Evolutionary conservation across 2,888 invertebrate species (phyloP), one percentile per base, ranked within the genome.

Genomic region (Sycophila texana): DNA sequence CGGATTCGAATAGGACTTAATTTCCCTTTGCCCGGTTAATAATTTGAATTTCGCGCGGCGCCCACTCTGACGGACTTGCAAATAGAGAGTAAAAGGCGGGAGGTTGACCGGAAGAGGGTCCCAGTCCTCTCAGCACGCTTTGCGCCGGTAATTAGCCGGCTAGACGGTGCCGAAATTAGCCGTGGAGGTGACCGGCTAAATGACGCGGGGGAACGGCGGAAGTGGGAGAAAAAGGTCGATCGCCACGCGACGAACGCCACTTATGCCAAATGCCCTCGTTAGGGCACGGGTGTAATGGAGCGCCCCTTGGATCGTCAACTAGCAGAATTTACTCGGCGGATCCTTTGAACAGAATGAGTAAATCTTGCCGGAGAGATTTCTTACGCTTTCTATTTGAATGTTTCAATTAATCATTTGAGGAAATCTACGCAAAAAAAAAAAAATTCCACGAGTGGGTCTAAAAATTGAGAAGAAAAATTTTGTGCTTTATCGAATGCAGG

Each of bases 111-210:
- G 53, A 53, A 53, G n/a, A 14, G 16, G 53, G 16, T 53, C n/a
- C 53, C 53, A 14, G 53, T 4, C 39, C 53, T 14, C n/a, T 51
- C 26, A 10, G 63, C 39, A 14, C n/a, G 39, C 63, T 39, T 39
- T 63, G 55, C 65, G 18, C 63, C 63, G 71, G 79, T 73, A 78
- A 78, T 78, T 77, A 72, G 65, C 65, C 66, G 71, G 49, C 65
- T 60, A 71, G 77, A 77, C 71, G 65, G 66, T 30, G 55, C 53
- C 26, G 68, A 55, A 68, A 68, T 68, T 68, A 68, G 68, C 68
- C 55, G 26, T 68, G 30, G 26, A 68, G 63, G 63, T 63, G 63
- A n/a, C 53, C 53, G 39, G 7, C 39, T 39, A 39, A 39, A 39
- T 7, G 39, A 39, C 39, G 39, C 53, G 53, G 53, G 60, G 26